Base-by-base conservation (phyloP, 2,888 invertebrate genomes). In the Litoditis marina region DNA sequence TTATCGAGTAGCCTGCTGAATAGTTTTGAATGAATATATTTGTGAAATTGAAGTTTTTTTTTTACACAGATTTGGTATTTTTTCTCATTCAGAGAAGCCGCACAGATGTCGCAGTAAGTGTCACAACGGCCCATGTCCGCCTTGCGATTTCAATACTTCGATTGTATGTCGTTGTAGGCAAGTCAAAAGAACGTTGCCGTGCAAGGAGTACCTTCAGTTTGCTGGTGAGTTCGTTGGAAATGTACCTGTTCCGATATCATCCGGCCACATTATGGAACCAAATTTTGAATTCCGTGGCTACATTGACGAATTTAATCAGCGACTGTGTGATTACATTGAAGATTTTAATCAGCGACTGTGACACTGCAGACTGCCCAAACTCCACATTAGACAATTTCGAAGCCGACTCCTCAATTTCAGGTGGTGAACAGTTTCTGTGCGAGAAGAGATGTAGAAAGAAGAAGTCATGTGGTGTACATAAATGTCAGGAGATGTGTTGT, bases 401-500 rank as follows among this genome's bases (percentile, higher is more conserved):
- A n/a, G n/a, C n/a, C n/a, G n/a, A n/a, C n/a, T n/a, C n/a, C n/a
- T n/a, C n/a, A n/a, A n/a, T n/a, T n/a, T 31, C 62, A 72, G 69
- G 59, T 19, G 64, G 65, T 6, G 67, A 66, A 27, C 63, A 68
- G 34, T 73, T 75, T 39, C 64, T 72, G 31, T 96, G 96, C 84
- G 90, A 92, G 82, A 91, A 90, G 80, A 90, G 91, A 76, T 96
- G 96, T 83, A 90, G 89, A 58, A 93, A 92, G 68, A 85, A 84
- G 73, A 82, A 83, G 64, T 69, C 76, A 2, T 86, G 86, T 78
- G 84, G 85, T 2, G 77, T 84, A 28, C 93, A 94, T 85, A 92
- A 91, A 78, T 96, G 96, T 85, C 90, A 90, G 78, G 89, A 90
- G 72, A 85, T 88, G 47, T 96, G 96, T 84, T 96, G 95, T 85